Percentiles rank a stretch among this genome's conserved stretches.
phyloP scores from a whole-genome alignment of 2,113 vertebrate genomes.

The Datnioides undecimradiatus region DNA sequence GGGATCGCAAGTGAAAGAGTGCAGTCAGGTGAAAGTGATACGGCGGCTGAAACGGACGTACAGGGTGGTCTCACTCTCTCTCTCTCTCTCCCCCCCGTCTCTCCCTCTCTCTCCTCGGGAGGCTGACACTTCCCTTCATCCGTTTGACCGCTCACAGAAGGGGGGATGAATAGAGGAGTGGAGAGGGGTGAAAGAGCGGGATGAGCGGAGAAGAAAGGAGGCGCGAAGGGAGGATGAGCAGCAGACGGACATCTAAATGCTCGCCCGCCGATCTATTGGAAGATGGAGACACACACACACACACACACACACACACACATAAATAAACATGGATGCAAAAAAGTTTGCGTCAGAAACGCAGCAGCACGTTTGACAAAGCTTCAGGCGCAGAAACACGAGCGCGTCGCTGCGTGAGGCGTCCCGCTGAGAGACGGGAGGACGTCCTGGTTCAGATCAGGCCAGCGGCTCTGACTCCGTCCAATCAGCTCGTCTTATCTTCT shows the following conservation, averaged over 20 bases:
- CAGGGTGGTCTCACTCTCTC: conserved; percentile 74
- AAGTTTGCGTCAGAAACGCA: neutral
- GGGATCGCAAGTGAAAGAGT: conserved; percentile 72
- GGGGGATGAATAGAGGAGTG: conserved; percentile 72
- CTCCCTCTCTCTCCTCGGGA: conserved; percentile 64
- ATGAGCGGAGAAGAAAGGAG: conserved; percentile 45
- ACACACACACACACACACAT: conserved; percentile 15
- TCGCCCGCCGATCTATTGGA: conserved; percentile 70
- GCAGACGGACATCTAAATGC: conserved; percentile 74
- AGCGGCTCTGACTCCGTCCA: neutral
- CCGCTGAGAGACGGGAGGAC: neutral
- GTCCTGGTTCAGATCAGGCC: neutral
- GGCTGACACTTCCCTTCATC: conserved; percentile 80
- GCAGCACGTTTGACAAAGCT: neutral
- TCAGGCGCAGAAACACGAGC: neutral
- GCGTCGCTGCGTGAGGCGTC: neutral
- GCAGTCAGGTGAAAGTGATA: conserved; percentile 82
- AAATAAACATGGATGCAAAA: conserved; percentile 30
- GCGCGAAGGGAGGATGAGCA: conserved; percentile 58
- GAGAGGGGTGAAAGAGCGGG: conserved; percentile 52
- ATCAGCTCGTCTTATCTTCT: neutral
- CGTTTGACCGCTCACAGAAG: conserved; percentile 74
- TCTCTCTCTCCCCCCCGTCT: conserved; percentile 2
- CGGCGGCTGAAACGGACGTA: conserved; percentile 54
- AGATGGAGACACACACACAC: neutral